A percentile compares a stretch with the other conserved stretches of the same genome.
Evolutionary conservation across 1,140 invertebrate genomes (phyloP).

Genomic region (Leptinotarsa undecemlineata): DNA sequence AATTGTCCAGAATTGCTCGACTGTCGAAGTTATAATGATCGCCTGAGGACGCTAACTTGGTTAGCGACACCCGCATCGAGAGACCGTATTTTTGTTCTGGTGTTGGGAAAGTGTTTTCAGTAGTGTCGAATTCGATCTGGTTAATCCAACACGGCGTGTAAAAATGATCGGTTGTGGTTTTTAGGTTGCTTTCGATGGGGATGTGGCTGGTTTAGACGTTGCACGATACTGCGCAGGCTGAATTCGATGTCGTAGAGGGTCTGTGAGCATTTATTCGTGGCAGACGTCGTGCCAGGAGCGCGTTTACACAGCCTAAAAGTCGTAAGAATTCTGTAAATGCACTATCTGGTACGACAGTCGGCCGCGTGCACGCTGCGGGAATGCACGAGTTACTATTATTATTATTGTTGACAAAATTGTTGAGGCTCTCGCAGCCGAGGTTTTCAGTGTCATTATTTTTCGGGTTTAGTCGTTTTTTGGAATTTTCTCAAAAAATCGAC

Average conservation of each 20-base stretch:
- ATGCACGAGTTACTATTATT: neutral
- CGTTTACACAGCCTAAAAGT: slow-evolving; percentile 81
- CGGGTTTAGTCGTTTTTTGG: too few species aligned
- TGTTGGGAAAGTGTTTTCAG: too few species aligned
- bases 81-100: too few species aligned
- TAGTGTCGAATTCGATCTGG: neutral
- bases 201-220: slow-evolving; percentile 17
- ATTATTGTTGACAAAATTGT: too few species aligned
- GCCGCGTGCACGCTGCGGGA: slow-evolving; percentile 57
- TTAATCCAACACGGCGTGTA: neutral
- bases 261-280: slow-evolving; percentile 26
- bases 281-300: slow-evolving; percentile 90
- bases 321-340: slow-evolving; percentile 93
- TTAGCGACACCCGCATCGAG: too few species aligned
- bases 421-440: too few species aligned
- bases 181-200: slow-evolving; percentile 19
- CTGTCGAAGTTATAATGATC: too few species aligned
- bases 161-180: slow-evolving; percentile 17
- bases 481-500: too few species aligned
- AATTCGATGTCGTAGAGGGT: slow-evolving; percentile 7
- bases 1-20: too few species aligned
- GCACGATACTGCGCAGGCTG: slow-evolving; percentile 5
- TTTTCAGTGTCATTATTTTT: too few species aligned
- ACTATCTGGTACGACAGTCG: slow-evolving; percentile 99
- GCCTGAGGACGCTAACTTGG: too few species aligned